These are phyloP conservation scores for Caenorhabditis latens DNA, from an alignment of 1,140 invertebrate species.

Conservation along the genomic window DNA sequence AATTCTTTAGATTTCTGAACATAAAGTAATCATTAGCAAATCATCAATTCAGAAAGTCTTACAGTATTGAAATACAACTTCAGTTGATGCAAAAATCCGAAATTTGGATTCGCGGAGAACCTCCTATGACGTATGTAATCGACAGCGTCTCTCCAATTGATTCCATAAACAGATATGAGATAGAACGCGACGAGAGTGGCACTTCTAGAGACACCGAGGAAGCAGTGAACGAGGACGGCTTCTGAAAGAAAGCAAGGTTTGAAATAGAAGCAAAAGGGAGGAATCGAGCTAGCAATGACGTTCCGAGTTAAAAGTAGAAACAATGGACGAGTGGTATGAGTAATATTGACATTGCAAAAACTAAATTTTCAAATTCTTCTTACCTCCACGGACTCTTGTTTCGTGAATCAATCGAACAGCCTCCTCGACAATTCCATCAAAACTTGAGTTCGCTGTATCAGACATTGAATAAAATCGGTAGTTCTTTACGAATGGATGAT, in stretches of 20 bases:
- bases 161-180: constrained; percentile 95
- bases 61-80: constrained; percentile 51
- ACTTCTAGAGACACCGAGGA: constrained; percentile 95
- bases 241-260: constrained; percentile 39
- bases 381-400: constrained; percentile 27
- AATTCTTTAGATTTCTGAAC: background rate
- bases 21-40: background rate
- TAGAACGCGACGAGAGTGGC: constrained; percentile 97
- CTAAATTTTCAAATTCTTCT: background rate
- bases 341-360: too few relatives aligned
- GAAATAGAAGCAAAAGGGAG: background rate
- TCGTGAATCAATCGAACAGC: constrained; percentile 45
- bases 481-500: background rate
- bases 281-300: background rate
- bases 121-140: constrained; percentile 89
- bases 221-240: constrained; percentile 89
- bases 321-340: too few relatives aligned
- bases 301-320: too few relatives aligned
- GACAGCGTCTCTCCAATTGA: constrained; percentile 89
- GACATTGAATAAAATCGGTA: constrained; percentile 35
- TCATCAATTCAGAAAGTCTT: background rate
- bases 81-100: constrained; percentile 67
- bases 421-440: constrained; percentile 18
- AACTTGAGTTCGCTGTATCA: constrained; percentile 1
- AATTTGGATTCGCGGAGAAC: constrained; percentile 92